Evolutionary conservation across 2,888 invertebrate species (phyloP), one percentile per base, ranked within the genome.

Genomic region (Eristalinus sepulchralis): DNA sequence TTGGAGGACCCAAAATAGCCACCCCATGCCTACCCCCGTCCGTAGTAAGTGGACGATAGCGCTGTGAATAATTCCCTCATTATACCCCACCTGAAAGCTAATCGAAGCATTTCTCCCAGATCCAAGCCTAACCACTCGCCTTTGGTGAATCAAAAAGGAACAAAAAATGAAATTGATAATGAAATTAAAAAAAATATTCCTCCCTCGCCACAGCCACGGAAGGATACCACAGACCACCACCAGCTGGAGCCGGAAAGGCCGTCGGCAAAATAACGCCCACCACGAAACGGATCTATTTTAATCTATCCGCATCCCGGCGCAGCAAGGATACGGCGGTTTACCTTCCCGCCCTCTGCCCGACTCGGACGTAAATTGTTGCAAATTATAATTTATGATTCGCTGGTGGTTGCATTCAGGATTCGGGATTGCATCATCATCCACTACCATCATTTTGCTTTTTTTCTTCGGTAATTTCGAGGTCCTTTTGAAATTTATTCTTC

Each of bases 361-460:
- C 24, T 77, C 73, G 34, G 59, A 59, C 77, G n/a, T 60, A 71
- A 77, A 84, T 70, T 60, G 68, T 68, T 80, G 81, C 71, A 85
- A 85, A 77, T 81, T 73, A 73, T 81, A 81, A 81, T 81, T 85
- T 85, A 81, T 81, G 72, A 81, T 73, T 72, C 81, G 39, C 20
- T 57, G 63, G 67, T 8, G 72, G 81, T 66, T 85, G 77, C 77
- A 80, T 71, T 47, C 62, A 34, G 67, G 47, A 47, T 39, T 22
- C 39, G 57, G 71, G 60, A 76, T 80, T 80, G 76, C 84, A 84
- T 80, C 84, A 84, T 80, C 76, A 85, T 81, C 77, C n/a, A 55
- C 77, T 81, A 17, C 17, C 47, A n/a, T 5, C 17, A 17, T n/a
- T 20, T 73, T 24, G n/a, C 60, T 62, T 31, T 13, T 31, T 59